phyloP scores from a whole-genome alignment of 1,140 invertebrate genomes.

The Thaumetopoea pityocampa region DNA sequence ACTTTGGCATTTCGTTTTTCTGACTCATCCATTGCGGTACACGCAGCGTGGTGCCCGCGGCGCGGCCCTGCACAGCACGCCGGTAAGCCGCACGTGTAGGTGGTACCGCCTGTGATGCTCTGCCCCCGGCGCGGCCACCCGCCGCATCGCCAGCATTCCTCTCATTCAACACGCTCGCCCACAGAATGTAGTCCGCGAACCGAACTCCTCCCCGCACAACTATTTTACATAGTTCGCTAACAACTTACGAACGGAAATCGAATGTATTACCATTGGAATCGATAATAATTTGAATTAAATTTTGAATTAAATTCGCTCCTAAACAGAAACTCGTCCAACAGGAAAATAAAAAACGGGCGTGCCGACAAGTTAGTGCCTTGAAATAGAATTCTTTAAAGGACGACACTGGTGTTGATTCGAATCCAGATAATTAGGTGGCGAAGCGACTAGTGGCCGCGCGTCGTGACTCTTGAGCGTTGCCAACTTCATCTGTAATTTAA shows the following conservation, averaged over 20 bases:
- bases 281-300: not conserved
- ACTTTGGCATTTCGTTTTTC: conserved; percentile 54
- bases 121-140: conserved; percentile 35
- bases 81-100: conserved; percentile 40
- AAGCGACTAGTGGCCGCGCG: conserved; percentile 52
- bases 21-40: conserved; percentile 69
- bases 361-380: conserved; percentile 34
- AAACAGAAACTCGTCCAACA: conserved; percentile 6
- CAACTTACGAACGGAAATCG: conserved; percentile 26
- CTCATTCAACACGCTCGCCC: conserved; percentile 62
- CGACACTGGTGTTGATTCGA: conserved; percentile 44
- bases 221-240: conserved; percentile 57
- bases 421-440: conserved; percentile 55
- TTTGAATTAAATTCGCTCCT: conserved; percentile 10
- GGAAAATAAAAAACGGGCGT: conserved; percentile 16
- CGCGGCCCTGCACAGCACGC: conserved; percentile 38
- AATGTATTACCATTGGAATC: conserved; percentile 1
- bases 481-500: conserved; percentile 63
- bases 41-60: conserved; percentile 54
- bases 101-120: conserved; percentile 4
- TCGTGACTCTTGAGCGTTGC: conserved; percentile 47
- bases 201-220: conserved; percentile 50
- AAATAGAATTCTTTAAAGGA: conserved; percentile 40
- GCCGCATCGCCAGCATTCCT: conserved; percentile 56
- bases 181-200: conserved; percentile 64